phyloP scores from a whole-genome alignment of 2,113 vertebrate species.

The Phylloscopus trochilus region DNA sequence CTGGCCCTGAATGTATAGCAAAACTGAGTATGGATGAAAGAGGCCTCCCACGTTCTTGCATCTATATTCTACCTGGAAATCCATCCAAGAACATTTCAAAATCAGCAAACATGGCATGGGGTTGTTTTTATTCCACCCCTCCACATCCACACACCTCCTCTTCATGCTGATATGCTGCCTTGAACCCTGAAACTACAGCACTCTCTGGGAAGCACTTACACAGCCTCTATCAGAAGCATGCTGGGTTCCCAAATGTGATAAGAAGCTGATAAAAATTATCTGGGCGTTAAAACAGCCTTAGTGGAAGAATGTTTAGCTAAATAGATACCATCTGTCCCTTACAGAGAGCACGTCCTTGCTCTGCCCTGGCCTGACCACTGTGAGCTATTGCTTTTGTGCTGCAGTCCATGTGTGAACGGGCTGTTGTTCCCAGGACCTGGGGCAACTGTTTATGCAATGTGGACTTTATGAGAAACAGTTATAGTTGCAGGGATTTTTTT shows the following conservation, averaged over 20 bases:
- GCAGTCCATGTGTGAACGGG: neutral
- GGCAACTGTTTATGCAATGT: conserved; percentile 60
- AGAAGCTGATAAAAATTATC: conserved; percentile 65
- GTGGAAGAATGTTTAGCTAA: conserved; percentile 59
- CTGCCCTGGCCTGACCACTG: conserved; percentile 22
- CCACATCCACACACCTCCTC: conserved; percentile 38
- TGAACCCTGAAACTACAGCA: conserved; percentile 50
- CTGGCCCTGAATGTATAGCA: neutral
- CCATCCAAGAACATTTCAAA: conserved; percentile 54
- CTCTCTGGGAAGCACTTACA: conserved; percentile 34
- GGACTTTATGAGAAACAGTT: conserved; percentile 69
- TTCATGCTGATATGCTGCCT: conserved; percentile 46
- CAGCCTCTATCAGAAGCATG: conserved; percentile 52
- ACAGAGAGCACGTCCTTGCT: neutral
- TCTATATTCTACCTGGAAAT: conserved; percentile 51
- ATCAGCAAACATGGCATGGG: conserved; percentile 42
- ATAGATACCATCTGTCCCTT: conserved; percentile 67
- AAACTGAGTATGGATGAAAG: neutral
- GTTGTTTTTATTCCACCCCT: conserved; percentile 44
- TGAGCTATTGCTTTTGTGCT: conserved; percentile 26
- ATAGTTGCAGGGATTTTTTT: neutral
- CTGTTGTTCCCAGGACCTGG: conserved; percentile 68
- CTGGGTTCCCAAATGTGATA: conserved; percentile 60
- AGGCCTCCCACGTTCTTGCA: neutral
- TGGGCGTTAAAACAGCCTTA: conserved; percentile 40